A percentile compares a stretch with the other conserved stretches of the same genome.
Conservation (phyloP, 2,888 invertebrate species). For the Cheilosia urbana region DNA sequence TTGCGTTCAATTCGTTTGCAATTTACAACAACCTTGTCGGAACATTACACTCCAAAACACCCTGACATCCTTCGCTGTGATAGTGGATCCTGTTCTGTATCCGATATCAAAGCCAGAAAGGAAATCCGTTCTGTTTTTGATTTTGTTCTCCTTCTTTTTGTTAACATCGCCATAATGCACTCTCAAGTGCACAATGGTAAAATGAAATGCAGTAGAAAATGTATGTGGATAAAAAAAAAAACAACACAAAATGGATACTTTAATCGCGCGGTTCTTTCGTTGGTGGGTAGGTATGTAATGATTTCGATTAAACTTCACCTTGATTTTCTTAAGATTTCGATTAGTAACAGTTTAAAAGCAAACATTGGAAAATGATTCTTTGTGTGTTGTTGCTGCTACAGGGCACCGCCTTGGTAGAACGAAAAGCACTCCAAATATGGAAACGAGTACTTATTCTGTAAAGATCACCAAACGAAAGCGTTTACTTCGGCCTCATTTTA, state of each 20-base stretch:
- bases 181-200: conserved; percentile 18
- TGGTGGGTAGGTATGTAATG: neutral
- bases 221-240: neutral
- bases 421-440: no score
- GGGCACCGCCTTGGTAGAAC: no score
- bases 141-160: neutral
- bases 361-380: no score
- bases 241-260: neutral
- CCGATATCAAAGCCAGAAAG: conserved; percentile 40
- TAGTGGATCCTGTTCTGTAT: conserved; percentile 25
- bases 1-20: conserved; percentile 10
- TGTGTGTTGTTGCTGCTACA: no score
- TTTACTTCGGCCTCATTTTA: no score
- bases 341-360: no score
- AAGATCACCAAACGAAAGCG: no score
- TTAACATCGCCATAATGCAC: conserved; percentile 11
- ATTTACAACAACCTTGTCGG: conserved; percentile 18
- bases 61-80: conserved; percentile 18
- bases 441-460: no score
- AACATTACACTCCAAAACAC: conserved; percentile 41
- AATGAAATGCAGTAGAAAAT: neutral
- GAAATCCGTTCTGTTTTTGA: conserved; percentile 38
- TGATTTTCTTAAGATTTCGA: neutral
- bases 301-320: neutral
- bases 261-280: neutral